phyloP scores from a whole-genome alignment of 2,797 vertebrate species.

The Periparus ater region DNA sequence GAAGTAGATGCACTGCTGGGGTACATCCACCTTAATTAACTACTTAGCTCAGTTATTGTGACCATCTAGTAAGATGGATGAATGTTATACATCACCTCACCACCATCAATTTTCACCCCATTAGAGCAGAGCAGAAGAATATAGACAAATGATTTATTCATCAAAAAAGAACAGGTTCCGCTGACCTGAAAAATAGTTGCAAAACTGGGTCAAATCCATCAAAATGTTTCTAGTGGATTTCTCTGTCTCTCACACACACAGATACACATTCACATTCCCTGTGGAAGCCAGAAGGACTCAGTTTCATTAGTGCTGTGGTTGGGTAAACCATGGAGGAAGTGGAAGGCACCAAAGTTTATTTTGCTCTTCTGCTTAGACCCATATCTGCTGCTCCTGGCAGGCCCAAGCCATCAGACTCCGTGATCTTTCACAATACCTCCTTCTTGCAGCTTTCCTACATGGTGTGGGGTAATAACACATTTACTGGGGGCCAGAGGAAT shows the following conservation, averaged over 20 bases:
- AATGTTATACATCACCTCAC: slow-evolving; percentile 2
- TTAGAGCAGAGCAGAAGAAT: slow-evolving; percentile 28
- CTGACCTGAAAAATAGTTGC: neutral
- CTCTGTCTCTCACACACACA: neutral
- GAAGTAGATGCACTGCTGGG: neutral
- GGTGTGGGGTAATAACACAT: neutral
- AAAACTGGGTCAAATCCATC: slow-evolving; percentile 35
- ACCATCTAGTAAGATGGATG: slow-evolving; percentile 22
- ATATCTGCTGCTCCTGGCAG: neutral
- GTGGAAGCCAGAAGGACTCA: neutral
- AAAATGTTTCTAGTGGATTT: neutral
- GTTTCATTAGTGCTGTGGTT: neutral
- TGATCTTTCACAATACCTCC: neutral
- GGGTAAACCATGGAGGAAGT: neutral
- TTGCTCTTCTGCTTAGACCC: neutral
- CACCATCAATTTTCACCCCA: slow-evolving; percentile 6
- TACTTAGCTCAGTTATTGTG: neutral
- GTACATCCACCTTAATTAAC: neutral
- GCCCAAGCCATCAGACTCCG: neutral
- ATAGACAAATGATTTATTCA: slow-evolving; percentile 19
- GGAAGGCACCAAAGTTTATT: neutral
- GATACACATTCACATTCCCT: neutral
- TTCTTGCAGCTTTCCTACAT: neutral
- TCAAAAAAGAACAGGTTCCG: slow-evolving; percentile 2
- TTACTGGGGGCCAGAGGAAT: neutral